These are phyloP conservation scores for Bugula neritina DNA, from an alignment of 2,888 invertebrate species.

Conservation along the genomic window DNA sequence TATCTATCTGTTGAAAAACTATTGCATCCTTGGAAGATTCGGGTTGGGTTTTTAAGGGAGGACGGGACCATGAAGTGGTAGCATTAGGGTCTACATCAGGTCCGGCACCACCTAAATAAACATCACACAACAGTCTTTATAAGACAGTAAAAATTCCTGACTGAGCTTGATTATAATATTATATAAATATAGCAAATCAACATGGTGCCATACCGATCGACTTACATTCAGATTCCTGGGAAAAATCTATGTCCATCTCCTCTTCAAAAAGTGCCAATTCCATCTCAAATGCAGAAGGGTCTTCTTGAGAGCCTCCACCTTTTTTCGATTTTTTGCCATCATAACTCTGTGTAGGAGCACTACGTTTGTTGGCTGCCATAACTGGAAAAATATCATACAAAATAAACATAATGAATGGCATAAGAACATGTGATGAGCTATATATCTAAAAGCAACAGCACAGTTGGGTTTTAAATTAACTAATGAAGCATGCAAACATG, in stretches of 20 bases:
- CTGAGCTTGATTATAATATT: too few species aligned
- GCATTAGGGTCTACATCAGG: slow-evolving; percentile 36
- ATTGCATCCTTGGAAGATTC: slow-evolving; percentile 65
- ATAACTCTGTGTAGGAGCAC: background rate
- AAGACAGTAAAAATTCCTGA: background rate
- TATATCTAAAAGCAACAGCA: too few species aligned
- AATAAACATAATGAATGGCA: too few species aligned
- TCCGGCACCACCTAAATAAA: slow-evolving; percentile 36
- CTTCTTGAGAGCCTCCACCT: slow-evolving; percentile 40
- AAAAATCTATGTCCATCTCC: slow-evolving; percentile 31
- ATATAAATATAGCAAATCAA: too few species aligned
- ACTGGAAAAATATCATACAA: too few species aligned
- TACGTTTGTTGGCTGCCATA: slow-evolving; percentile 10
- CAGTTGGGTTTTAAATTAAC: too few species aligned
- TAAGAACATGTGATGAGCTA: too few species aligned
- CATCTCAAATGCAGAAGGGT: slow-evolving; percentile 60
- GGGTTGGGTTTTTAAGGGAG: slow-evolving; percentile 61
- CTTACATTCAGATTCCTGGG: slow-evolving; percentile 18
- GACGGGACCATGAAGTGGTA: slow-evolving; percentile 65
- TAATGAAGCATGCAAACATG: too few species aligned
- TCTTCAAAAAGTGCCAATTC: slow-evolving; percentile 66
- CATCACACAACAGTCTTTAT: background rate
- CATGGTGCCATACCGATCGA: too few species aligned
- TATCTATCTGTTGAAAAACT: slow-evolving; percentile 86
- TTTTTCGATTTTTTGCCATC: slow-evolving; percentile 27